phyloP scores from a whole-genome alignment of 2,113 vertebrate species.

The Malurus alboscapulatus region DNA sequence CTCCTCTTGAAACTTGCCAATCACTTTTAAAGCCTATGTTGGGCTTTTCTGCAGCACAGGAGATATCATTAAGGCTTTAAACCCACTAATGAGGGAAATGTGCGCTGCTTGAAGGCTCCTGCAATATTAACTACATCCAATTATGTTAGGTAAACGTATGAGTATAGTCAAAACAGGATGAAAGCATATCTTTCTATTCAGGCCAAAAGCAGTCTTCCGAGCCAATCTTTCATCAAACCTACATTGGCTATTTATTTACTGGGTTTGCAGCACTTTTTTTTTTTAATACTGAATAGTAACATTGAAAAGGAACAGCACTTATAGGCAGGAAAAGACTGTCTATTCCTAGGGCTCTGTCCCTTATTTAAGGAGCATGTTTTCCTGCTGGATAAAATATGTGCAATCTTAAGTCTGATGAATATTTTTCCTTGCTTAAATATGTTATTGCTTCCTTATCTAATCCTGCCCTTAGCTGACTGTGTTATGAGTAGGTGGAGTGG shows the following conservation, averaged over 20 bases:
- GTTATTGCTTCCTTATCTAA: not conserved
- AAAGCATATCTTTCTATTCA: conserved; percentile 65
- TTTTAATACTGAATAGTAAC: not conserved
- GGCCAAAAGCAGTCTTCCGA: conserved; percentile 59
- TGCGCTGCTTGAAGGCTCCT: conserved; percentile 67
- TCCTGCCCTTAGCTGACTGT: not conserved
- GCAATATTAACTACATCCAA: conserved; percentile 72
- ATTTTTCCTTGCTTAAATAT: not conserved
- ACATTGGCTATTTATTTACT: conserved; percentile 54
- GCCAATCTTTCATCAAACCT: conserved; percentile 42
- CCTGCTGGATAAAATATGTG: not conserved
- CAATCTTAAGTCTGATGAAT: conserved; percentile 1
- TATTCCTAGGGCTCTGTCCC: not conserved
- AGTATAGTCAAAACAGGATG: conserved; percentile 69
- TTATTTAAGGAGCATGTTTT: conserved; percentile 3
- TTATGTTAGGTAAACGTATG: conserved; percentile 69
- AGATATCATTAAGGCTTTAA: conserved; percentile 69
- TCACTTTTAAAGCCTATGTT: conserved; percentile 46
- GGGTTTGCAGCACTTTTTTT: not conserved
- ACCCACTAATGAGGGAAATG: conserved; percentile 66
- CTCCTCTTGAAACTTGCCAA: conserved; percentile 59
- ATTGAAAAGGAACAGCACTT: not conserved
- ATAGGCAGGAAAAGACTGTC: not conserved
- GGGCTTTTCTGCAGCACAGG: conserved; percentile 51
- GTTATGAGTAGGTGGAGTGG: not conserved